phyloP scores from a whole-genome alignment of 2,888 invertebrate species.

The Dolichopus griseipennis region DNA sequence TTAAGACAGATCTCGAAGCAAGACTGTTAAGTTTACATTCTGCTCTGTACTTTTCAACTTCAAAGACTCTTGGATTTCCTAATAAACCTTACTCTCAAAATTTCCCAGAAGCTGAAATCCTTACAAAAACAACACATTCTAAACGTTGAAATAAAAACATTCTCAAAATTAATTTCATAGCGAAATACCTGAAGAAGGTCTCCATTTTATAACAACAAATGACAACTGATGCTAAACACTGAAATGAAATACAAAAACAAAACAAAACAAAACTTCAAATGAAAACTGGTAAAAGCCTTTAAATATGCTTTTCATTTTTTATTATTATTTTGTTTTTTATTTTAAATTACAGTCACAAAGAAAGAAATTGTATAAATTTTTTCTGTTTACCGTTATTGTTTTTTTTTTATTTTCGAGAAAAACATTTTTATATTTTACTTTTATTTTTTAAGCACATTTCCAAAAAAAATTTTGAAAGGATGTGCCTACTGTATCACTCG shows the following conservation, averaged over 20 bases:
- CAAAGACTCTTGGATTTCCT: no score
- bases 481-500: no score
- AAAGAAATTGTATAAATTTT: not conserved
- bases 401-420: not conserved
- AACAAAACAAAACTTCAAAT: not conserved
- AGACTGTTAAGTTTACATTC: no score
- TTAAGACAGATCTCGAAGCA: no score
- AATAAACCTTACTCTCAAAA: no score
- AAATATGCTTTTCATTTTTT: not conserved
- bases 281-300: slow-evolving; percentile 1
- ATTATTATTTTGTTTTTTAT: not conserved
- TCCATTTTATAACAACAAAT: not conserved
- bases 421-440: not conserved
- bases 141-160: no score
- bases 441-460: not conserved
- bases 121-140: no score
- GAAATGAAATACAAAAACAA: no score
- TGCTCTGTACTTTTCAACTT: no score
- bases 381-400: not conserved
- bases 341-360: not conserved
- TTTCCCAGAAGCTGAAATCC: no score
- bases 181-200: not conserved
- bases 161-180: no score
- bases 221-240: not conserved
- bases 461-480: no score